Percentiles rank a stretch among this genome's conserved stretches.
Evolutionary conservation across 2,888 invertebrate species (phyloP).

Genomic region (Eueremaeus valkanovi): DNA sequence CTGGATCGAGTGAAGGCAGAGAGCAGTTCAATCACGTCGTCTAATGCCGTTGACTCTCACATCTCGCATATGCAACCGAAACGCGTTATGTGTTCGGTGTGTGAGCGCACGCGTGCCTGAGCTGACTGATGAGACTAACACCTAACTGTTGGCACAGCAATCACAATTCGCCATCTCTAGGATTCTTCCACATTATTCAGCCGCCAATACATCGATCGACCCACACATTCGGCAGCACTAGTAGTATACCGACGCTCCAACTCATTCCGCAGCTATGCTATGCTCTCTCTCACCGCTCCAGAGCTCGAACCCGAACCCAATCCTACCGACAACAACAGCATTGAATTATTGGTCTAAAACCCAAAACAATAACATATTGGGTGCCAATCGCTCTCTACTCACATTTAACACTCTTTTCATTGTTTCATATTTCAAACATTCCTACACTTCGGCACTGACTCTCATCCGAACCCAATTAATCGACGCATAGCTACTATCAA

Average conservation of each 20-base stretch:
- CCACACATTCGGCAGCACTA: too few relatives aligned
- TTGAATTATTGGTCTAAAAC: too few relatives aligned
- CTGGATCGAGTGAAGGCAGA: not conserved
- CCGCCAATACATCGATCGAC: not conserved
- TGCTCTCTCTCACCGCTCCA: not conserved
- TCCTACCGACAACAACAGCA: not conserved
- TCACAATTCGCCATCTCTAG: conserved; percentile 14
- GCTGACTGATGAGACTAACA: conserved; percentile 6
- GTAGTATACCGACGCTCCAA: too few relatives aligned
- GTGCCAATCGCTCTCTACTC: too few relatives aligned
- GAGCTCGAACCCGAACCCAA: not conserved
- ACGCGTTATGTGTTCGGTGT: conserved; percentile 15
- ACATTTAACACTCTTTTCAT: not conserved
- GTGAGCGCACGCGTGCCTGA: conserved; percentile 22
- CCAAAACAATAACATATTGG: too few relatives aligned
- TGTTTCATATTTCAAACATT: not conserved
- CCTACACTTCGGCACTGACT: not conserved
- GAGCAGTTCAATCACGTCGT: conserved; percentile 32
- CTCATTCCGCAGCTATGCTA: too few relatives aligned
- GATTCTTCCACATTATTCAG: not conserved
- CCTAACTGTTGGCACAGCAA: conserved; percentile 31
- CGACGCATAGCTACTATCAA: too few relatives aligned
- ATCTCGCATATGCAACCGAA: conserved; percentile 35
- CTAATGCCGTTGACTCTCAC: conserved; percentile 28
- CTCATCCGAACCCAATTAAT: not conserved